Evolutionary conservation across 2,113 vertebrate genomes (phyloP).

Genomic region (Ramphastos sulfuratus): DNA sequence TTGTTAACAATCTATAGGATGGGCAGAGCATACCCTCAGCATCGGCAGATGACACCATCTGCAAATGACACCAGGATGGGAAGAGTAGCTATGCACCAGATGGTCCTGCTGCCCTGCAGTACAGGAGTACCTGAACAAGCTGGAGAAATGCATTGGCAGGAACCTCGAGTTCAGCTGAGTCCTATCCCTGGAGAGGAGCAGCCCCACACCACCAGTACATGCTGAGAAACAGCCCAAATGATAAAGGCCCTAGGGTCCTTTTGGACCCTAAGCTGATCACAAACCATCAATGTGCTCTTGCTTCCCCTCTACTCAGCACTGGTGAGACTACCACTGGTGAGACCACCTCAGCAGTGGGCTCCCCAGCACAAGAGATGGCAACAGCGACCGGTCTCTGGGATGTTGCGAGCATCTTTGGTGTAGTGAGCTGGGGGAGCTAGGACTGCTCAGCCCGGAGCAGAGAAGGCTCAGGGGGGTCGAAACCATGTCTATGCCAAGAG

Average conservation of each 20-base stretch:
- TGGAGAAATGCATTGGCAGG: background rate
- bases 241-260: background rate
- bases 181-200: background rate
- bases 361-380: background rate
- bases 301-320: background rate
- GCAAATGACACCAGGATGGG: background rate
- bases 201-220: background rate
- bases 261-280: fast-evolving
- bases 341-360: fast-evolving
- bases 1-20: background rate
- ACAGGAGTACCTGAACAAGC: background rate
- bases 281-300: background rate
- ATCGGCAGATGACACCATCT: background rate
- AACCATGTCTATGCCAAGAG: background rate
- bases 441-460: background rate
- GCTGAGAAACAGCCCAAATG: background rate
- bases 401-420: background rate
- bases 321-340: too few relatives aligned
- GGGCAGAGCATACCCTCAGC: background rate
- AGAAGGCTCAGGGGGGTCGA: background rate
- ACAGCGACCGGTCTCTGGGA: too few relatives aligned
- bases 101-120: background rate
- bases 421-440: background rate
- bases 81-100: background rate
- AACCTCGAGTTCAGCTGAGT: background rate